Conservation (phyloP, 2,797 vertebrate genomes). For the Octomys mimax region DNA sequence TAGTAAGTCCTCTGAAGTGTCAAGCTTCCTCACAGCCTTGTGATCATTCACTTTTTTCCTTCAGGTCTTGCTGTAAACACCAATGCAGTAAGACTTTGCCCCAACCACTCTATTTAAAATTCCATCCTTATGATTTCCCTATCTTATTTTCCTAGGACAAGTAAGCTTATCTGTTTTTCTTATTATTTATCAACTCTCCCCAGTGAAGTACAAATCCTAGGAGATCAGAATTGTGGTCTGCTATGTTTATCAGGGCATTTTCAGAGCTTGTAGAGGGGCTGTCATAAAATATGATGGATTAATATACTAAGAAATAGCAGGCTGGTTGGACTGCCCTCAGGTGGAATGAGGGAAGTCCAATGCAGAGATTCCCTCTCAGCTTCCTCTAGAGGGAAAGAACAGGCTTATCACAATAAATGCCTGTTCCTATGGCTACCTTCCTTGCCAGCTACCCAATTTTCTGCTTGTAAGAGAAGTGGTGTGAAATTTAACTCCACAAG, state of each 20-base stretch:
- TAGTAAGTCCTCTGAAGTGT: not conserved
- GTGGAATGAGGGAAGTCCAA: not conserved
- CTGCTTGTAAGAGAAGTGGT: not conserved
- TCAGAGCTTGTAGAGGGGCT: not conserved
- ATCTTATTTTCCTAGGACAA: not conserved
- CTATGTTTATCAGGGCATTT: not conserved
- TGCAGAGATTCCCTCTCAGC: not conserved
- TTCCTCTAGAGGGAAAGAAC: not conserved
- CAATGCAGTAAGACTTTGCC: not conserved
- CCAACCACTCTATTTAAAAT: not conserved
- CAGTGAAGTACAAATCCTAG: not conserved
- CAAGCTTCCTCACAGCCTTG: not conserved
- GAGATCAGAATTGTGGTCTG: not conserved
- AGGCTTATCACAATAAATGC: rapidly evolving
- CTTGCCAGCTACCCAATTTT: not conserved
- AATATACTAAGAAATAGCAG: not conserved
- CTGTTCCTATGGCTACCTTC: not conserved
- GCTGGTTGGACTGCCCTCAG: rapidly evolving
- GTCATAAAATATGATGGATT: not conserved
- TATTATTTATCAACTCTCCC: not conserved
- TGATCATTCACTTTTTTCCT: not conserved
- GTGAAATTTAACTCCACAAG: conserved; percentile 1
- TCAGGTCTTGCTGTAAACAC: not conserved
- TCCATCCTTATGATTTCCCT: not conserved
- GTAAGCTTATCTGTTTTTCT: not conserved